Conservation (phyloP, 1,140 invertebrate genomes). For the Ladona fulva region DNA sequence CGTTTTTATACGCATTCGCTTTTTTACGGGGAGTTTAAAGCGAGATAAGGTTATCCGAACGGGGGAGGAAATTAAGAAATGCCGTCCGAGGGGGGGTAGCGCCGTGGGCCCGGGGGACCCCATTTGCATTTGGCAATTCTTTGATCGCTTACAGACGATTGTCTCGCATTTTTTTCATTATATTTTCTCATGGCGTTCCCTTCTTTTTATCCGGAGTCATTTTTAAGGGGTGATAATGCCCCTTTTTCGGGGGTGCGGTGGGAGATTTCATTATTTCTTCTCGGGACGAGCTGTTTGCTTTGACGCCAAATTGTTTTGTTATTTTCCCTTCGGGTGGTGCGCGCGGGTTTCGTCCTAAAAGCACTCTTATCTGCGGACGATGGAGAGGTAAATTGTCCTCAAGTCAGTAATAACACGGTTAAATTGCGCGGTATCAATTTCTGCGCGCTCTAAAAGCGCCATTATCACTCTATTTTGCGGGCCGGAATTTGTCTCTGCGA, state of each 20-base stretch:
- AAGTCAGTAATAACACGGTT: background rate
- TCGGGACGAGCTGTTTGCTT: background rate
- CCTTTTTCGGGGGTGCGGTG: background rate
- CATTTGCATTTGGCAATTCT: conserved; percentile 1
- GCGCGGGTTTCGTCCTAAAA: too few relatives aligned
- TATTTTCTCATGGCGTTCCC: background rate
- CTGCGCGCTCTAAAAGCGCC: background rate
- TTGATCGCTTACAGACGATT: background rate
- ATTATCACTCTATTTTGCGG: background rate
- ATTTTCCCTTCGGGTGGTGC: background rate
- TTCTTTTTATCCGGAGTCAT: background rate
- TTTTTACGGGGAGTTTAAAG: background rate
- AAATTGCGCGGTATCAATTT: background rate
- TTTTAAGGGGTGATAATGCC: conserved; percentile 4
- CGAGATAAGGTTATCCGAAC: background rate
- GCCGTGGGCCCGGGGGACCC: background rate
- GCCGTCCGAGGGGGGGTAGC: background rate
- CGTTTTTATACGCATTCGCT: background rate
- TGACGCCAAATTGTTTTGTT: conserved; percentile 1
- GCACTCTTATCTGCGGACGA: background rate
- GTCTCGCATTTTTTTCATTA: background rate
- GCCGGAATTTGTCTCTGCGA: background rate
- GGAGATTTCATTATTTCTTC: background rate
- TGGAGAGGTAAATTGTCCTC: background rate
- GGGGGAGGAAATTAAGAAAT: background rate